Conservation (phyloP, 30 jellyfish, hydroid and myxozoan species). For the Hydra vulgaris region DNA sequence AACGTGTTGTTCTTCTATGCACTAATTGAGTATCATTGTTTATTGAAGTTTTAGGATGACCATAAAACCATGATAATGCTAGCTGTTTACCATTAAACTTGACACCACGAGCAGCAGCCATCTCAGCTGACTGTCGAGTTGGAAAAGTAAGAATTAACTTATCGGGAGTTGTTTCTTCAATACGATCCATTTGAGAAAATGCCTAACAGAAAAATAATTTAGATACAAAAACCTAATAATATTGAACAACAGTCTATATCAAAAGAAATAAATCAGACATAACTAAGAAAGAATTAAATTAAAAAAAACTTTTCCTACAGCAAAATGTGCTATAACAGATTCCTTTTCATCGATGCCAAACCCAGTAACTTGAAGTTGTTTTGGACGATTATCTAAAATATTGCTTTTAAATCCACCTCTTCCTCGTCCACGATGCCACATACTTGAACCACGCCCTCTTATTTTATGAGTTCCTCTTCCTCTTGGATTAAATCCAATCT, state of each 20-base stretch:
- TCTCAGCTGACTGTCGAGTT: conserved; percentile 85
- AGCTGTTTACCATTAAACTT: conserved; percentile 63
- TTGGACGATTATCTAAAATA: conserved; percentile 74
- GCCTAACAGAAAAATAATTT: conserved; percentile 32
- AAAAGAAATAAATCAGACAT: too few species aligned
- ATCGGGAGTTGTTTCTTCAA: conserved; percentile 83
- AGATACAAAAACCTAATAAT: background rate
- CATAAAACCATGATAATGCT: conserved; percentile 83
- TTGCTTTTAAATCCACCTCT: conserved; percentile 60
- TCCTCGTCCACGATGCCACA: conserved; percentile 29
- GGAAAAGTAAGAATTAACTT: conserved; percentile 82
- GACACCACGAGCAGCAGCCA: conserved; percentile 75
- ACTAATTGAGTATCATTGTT: conserved; percentile 35
- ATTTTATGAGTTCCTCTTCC: conserved; percentile 43
- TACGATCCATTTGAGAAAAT: conserved; percentile 64
- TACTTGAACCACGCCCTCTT: conserved; percentile 48
- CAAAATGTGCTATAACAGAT: conserved; percentile 72
- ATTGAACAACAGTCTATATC: too few species aligned
- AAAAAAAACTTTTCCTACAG: conserved; percentile 33
- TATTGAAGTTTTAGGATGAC: conserved; percentile 25
- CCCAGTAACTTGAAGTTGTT: conserved; percentile 72
- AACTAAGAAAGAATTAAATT: too few species aligned
- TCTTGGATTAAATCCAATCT: background rate
- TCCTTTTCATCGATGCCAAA: conserved; percentile 71
- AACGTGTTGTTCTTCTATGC: conserved; percentile 50